Base-by-base conservation (phyloP, 2,113 vertebrate genomes). In the Speoplatyrhinus poulsoni region DNA sequence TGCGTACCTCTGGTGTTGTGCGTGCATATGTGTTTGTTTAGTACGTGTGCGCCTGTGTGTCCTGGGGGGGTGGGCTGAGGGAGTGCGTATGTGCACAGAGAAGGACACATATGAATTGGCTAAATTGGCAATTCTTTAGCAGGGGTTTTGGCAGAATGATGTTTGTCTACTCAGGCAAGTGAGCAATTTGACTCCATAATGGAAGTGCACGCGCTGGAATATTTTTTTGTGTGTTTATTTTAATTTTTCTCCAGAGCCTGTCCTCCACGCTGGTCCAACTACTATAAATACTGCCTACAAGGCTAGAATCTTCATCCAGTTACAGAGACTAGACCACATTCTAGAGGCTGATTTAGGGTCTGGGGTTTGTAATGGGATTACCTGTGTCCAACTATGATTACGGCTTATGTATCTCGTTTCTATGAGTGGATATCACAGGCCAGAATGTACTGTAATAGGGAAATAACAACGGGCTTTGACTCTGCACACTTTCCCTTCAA, bases 61-160 rank as follows among this genome's bases (percentile, higher is more conserved):
- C 57, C 41, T 69, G 57, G 4, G 26, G 65, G 15, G 19, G 26
- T 26, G 26, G 6, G 48, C 46, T 15, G 3, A 46, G 36, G 6
- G 6, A 56, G 59, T 12, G 49, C n/a, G 26, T n/a, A 47, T 47
- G 61, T n/a, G 10, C 46, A 26, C n/a, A 71, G 19, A 63, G 8
- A 36, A 11, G 55, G 66, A 60, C 36, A 60, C 55, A 12, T 62
- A 47, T 66, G 32, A 76, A 74, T 69, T 77, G 76, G 61, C 47
- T 69, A 79, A 74, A 84, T 69, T 74, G 70, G 62, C 65, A 67
- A 74, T 82, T 83, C 74, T 55, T 79, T 54, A 67, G 65, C 62
- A 26, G 67, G 50, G 62, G 32, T 66, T 79, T 55, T 55, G 16
- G 61, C 32, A 54, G 61, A 74, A 69, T 63, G 12, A 72, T 52